Evolutionary conservation across 2,888 invertebrate species (phyloP).

Genomic region (Nymphalis polychloros): DNA sequence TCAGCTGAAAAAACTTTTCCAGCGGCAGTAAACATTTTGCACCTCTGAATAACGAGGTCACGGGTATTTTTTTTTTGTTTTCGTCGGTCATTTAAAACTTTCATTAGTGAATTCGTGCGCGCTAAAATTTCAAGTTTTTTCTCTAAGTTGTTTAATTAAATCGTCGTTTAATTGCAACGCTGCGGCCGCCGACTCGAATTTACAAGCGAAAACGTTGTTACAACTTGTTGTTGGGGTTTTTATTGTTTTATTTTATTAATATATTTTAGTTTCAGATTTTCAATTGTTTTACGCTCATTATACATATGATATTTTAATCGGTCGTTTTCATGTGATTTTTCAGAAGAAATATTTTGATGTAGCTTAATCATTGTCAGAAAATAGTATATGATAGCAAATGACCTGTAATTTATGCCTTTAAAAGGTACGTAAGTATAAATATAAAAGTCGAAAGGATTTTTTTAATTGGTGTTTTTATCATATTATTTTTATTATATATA

Average conservation of each 20-base stretch:
- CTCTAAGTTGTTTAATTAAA: slow-evolving; percentile 61
- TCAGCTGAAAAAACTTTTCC: slow-evolving; percentile 27
- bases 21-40: slow-evolving; percentile 54
- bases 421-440: too few relatives aligned
- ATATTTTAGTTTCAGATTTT: slow-evolving; percentile 9
- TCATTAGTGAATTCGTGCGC: slow-evolving; percentile 76
- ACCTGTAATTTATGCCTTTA: too few relatives aligned
- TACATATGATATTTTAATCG: neutral
- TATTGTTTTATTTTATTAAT: slow-evolving; percentile 16
- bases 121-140: slow-evolving; percentile 66
- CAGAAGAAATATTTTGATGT: too few relatives aligned
- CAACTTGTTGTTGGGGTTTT: slow-evolving; percentile 11
- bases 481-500: too few relatives aligned
- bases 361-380: too few relatives aligned
- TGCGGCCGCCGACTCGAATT: slow-evolving; percentile 30
- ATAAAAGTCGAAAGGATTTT: too few relatives aligned
- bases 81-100: slow-evolving; percentile 77
- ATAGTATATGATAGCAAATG: too few relatives aligned
- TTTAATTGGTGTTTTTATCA: too few relatives aligned
- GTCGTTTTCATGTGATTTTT: neutral
- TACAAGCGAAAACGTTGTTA: slow-evolving; percentile 15
- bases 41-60: slow-evolving; percentile 73
- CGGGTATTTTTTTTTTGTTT: slow-evolving; percentile 62
- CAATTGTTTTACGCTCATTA: neutral
- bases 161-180: slow-evolving; percentile 36